Conservation (phyloP, 2,888 invertebrate species). For the Microplitis manilae region DNA sequence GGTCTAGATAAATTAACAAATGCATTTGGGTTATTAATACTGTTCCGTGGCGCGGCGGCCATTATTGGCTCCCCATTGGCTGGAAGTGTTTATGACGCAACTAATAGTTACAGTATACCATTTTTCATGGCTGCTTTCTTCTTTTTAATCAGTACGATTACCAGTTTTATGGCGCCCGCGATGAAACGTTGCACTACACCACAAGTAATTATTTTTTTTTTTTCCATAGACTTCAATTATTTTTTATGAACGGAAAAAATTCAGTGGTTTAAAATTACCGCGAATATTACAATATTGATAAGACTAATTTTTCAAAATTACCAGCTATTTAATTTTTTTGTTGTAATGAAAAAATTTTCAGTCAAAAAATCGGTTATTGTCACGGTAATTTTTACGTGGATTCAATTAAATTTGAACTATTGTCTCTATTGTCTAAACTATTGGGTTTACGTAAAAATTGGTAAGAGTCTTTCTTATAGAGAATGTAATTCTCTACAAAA, state of each 20-base stretch:
- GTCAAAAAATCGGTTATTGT: no score
- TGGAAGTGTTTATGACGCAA: constrained; percentile 92
- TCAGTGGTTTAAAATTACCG: background rate
- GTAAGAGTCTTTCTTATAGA: no score
- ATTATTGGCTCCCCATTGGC: constrained; percentile 88
- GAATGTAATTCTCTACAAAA: no score
- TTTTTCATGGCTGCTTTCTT: constrained; percentile 94
- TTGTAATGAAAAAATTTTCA: no score
- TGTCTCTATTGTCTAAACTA: no score
- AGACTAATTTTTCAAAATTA: no score
- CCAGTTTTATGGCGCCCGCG: constrained; percentile 87
- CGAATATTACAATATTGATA: no score
- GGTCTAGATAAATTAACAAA: constrained; percentile 97
- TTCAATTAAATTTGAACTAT: no score
- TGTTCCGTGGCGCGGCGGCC: constrained; percentile 95
- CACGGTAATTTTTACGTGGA: no score
- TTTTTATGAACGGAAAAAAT: background rate
- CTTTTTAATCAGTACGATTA: constrained; percentile 87
- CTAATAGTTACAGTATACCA: constrained; percentile 87
- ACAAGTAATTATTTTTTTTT: constrained; percentile 56
- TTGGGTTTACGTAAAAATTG: no score
- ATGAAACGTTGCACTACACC: constrained; percentile 75
- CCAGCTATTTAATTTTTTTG: no score
- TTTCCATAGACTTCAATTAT: background rate
- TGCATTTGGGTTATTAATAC: constrained; percentile 95